phyloP scores from a whole-genome alignment of 2,113 vertebrate genomes.

The Zosterops borbonicus region DNA sequence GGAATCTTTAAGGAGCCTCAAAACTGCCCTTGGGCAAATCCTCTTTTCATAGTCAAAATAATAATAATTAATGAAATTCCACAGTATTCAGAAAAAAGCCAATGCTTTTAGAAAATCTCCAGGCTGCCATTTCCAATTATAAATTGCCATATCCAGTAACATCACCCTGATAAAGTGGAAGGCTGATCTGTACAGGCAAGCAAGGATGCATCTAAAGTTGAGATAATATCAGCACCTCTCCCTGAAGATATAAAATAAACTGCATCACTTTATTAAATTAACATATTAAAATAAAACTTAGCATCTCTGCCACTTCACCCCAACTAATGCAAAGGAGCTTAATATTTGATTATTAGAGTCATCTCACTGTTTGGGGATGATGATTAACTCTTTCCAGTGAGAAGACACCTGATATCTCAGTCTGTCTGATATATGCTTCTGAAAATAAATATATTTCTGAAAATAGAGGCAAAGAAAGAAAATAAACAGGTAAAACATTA shows the following conservation, averaged over 20 bases:
- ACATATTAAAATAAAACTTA: slow-evolving; percentile 1
- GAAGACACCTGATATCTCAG: neutral
- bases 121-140: slow-evolving; percentile 54
- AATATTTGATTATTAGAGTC: neutral
- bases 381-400: neutral
- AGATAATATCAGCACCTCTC: slow-evolving; percentile 31
- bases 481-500: neutral
- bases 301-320: neutral
- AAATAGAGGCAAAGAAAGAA: neutral
- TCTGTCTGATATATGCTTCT: neutral
- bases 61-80: slow-evolving; percentile 76
- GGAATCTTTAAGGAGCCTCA: slow-evolving; percentile 57
- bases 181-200: slow-evolving; percentile 32
- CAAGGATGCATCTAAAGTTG: slow-evolving; percentile 7
- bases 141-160: slow-evolving; percentile 44
- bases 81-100: slow-evolving; percentile 52
- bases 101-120: slow-evolving; percentile 46
- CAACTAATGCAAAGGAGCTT: neutral
- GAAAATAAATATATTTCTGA: neutral
- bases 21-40: slow-evolving; percentile 75
- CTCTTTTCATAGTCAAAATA: slow-evolving; percentile 73
- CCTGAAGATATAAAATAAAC: slow-evolving; percentile 28
- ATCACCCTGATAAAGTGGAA: slow-evolving; percentile 7
- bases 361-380: neutral
- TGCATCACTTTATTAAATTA: slow-evolving; percentile 19